A percentile compares a stretch with the other conserved stretches of the same genome.
phyloP scores from a whole-genome alignment of 2,888 invertebrate species.

The Himalopsyche tibetana region DNA sequence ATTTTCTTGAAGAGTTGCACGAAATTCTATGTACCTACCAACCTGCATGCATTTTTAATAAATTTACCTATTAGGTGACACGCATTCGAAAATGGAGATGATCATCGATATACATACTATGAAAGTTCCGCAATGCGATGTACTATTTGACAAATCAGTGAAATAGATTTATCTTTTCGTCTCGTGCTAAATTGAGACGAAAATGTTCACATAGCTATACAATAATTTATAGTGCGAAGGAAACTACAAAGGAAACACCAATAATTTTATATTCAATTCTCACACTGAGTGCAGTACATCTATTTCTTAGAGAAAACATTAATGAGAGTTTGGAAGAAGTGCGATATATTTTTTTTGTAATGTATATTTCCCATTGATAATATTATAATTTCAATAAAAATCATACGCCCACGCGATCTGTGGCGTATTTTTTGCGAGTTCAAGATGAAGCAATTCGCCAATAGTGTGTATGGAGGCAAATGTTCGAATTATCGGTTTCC shows the following conservation, averaged over 20 bases:
- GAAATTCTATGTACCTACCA: too few species aligned
- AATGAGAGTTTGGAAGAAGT: too few species aligned
- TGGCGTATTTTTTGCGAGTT: background rate
- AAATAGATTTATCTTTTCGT: too few species aligned
- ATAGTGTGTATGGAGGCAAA: slow-evolving; percentile 45
- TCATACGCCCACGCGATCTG: background rate
- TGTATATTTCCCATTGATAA: background rate
- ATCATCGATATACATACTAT: too few species aligned
- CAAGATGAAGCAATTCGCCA: background rate
- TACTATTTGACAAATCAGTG: too few species aligned
- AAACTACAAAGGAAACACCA: background rate
- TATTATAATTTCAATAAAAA: background rate
- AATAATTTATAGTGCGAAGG: background rate
- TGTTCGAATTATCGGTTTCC: slow-evolving; percentile 57
- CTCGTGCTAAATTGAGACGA: background rate
- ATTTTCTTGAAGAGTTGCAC: too few species aligned
- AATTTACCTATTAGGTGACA: too few species aligned
- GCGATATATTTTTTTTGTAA: too few species aligned
- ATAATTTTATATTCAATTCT: slow-evolving; percentile 16
- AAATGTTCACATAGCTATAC: background rate
- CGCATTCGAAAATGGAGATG: too few species aligned
- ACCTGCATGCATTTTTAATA: too few species aligned
- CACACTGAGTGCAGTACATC: background rate
- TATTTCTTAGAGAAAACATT: too few species aligned
- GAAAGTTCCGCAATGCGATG: too few species aligned